Evolutionary conservation across 23 tunicate genomes (phyloP).

Genomic region (Clavelina lepadiformis): DNA sequence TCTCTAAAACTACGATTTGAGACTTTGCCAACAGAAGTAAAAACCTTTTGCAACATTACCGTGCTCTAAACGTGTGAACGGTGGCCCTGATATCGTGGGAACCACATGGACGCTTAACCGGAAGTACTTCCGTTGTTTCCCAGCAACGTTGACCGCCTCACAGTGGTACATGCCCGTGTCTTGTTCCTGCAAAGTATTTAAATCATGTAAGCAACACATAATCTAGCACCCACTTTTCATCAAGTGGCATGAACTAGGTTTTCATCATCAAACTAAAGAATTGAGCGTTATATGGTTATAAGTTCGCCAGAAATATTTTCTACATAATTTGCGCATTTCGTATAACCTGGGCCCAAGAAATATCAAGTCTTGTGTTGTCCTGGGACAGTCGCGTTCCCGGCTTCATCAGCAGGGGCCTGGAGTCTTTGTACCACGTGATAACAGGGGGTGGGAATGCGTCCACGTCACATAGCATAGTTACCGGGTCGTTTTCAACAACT

Average conservation of each 20-base stretch:
- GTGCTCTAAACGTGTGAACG: conserved; percentile 18
- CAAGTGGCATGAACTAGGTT: neutral
- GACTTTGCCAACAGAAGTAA: no score
- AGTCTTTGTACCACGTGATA: conserved; percentile 87
- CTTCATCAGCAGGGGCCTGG: conserved; percentile 48
- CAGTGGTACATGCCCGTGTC: conserved; percentile 84
- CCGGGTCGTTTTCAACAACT: conserved; percentile 54
- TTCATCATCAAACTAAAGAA: neutral
- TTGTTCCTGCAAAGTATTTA: conserved; percentile 23
- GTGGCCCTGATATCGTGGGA: conserved; percentile 66
- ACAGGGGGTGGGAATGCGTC: conserved; percentile 89
- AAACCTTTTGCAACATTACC: conserved; percentile 21
- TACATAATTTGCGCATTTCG: no score
- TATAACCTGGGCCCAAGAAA: conserved; percentile 66
- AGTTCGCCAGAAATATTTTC: no score
- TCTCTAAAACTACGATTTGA: no score
- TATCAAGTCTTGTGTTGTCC: conserved; percentile 42
- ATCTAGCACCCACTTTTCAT: neutral
- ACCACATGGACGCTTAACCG: conserved; percentile 61
- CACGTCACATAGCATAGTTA: conserved; percentile 80
- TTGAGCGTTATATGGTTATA: no score
- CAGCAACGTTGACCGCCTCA: conserved; percentile 88
- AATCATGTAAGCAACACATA: neutral
- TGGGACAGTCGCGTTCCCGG: conserved; percentile 40
- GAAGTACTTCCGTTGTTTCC: conserved; percentile 63